phyloP scores from a whole-genome alignment of 2,797 vertebrate genomes.

The Myotis findleyi region DNA sequence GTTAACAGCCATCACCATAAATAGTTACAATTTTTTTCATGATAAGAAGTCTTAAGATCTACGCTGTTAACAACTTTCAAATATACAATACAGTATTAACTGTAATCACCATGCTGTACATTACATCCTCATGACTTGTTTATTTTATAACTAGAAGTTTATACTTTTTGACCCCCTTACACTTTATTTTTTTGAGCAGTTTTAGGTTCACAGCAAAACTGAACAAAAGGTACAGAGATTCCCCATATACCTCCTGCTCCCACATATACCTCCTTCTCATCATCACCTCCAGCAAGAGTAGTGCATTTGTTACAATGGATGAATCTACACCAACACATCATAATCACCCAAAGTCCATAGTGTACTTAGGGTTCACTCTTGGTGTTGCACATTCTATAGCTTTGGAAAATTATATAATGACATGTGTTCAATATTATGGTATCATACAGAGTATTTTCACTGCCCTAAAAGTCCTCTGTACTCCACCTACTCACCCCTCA shows the following conservation, averaged over 20 bases:
- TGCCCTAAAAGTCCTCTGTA: neutral
- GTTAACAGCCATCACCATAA: neutral
- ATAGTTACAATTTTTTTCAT: neutral
- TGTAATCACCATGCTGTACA: neutral
- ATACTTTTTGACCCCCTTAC: neutral
- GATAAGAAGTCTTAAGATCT: neutral
- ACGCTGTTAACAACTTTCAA: neutral
- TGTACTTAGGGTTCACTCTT: neutral
- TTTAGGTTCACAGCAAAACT: neutral
- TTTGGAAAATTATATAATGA: neutral
- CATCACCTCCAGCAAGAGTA: accelerated
- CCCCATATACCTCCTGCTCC: accelerated
- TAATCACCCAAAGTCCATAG: accelerated
- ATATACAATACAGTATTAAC: neutral
- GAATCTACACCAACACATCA: accelerated
- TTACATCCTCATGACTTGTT: neutral
- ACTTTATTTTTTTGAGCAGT: neutral
- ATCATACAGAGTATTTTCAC: neutral
- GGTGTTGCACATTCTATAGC: neutral
- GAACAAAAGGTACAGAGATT: neutral
- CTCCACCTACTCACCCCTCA: accelerated
- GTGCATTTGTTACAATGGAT: accelerated
- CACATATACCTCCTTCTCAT: accelerated
- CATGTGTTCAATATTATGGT: accelerated
- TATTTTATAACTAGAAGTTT: neutral